phyloP scores from a whole-genome alignment of 2,797 vertebrate species.

The Coluber constrictor region DNA sequence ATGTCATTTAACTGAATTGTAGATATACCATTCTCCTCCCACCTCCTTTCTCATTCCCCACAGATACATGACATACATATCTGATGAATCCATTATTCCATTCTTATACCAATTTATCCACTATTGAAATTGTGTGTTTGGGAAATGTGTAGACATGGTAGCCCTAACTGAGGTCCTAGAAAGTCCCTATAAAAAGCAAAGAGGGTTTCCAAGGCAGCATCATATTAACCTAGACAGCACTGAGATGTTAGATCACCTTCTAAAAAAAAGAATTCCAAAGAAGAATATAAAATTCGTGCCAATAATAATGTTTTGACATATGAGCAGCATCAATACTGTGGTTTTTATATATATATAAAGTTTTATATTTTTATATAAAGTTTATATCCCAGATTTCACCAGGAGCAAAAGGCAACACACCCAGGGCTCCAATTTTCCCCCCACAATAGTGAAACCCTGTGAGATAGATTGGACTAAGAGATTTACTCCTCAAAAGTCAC shows the following conservation, averaged over 20 bases:
- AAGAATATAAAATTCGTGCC: not conserved
- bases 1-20: not conserved
- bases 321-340: not conserved
- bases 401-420: not conserved
- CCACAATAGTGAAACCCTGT: not conserved
- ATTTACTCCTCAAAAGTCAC: not conserved
- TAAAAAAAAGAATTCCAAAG: not conserved
- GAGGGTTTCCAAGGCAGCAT: not conserved
- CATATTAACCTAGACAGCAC: not conserved
- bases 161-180: not conserved
- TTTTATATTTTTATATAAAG: not conserved
- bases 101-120: not conserved
- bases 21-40: not conserved
- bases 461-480: not conserved
- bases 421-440: not conserved
- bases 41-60: not conserved
- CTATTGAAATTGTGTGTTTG: not conserved
- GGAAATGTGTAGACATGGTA: not conserved
- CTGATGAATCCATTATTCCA: not conserved
- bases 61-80: not conserved
- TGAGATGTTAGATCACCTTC: not conserved
- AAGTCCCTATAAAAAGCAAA: not conserved
- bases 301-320: not conserved
- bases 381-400: not conserved
- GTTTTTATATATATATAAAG: not conserved